Base-by-base conservation (phyloP, 2,797 vertebrate species). In the Telmatherina bonti region DNA sequence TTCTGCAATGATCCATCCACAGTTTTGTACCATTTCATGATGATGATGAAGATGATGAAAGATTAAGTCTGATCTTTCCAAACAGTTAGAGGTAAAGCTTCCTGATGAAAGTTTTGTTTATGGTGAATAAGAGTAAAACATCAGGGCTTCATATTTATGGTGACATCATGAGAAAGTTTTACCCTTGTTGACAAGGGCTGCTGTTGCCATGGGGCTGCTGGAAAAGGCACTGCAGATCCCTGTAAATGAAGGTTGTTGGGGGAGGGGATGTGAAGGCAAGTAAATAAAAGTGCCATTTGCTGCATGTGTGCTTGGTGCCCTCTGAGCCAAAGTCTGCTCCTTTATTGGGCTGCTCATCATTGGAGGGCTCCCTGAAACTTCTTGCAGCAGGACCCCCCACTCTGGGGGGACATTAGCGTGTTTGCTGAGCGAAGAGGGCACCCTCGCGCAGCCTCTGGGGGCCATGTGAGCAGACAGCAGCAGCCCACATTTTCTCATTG, bases 141-240 rank as follows among this genome's bases (percentile, higher is more conserved):
- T 6, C 11, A 24, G 7, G 52, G 58, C 45, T 70, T 76, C 59
- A 68, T 73, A 60, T 67, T 63, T 26, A 67, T 54, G 76, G 82
- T 93, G 92, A 93, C 92, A 93, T 95, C 93, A 95, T 94, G 93
- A 94, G 93, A 95, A 95, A 94, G 84, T 90, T 71, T 87, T 80
- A 76, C 82, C 83, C 79, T 79, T 54, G 70, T 89, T 88, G 88
- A 92, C 88, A 88, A 75, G 87, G 75, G 69, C 73, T 57, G 41
- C 81, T 78, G 94, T 94, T 94, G 91, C 91, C 90, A 94, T 92
- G 93, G 92, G 79, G 81, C 87, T 62, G 65, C 76, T 89, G 85
- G 83, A 89, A 91, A 93, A 89, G 85, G 82, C 84, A 81, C 79
- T 51, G 68, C 58, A 58, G 88, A 74, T 82, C 85, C 72, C 82